Percentiles rank a stretch among this genome's conserved stretches.
phyloP scores from a whole-genome alignment of 2,113 vertebrate species.

The Sylvicapra grimmia region DNA sequence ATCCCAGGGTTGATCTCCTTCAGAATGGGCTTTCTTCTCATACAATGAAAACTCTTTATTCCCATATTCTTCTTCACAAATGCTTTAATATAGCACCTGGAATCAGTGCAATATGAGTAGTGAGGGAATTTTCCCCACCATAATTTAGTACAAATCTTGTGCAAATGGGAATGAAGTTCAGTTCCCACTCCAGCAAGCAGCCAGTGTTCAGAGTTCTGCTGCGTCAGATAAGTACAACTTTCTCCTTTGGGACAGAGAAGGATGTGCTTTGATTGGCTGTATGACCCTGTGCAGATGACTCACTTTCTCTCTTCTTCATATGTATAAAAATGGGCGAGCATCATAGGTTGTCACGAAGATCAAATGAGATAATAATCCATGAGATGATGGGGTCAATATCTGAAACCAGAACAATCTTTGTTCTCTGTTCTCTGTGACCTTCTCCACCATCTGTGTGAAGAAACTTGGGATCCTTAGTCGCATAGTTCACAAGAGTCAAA shows the following conservation, averaged over 20 bases:
- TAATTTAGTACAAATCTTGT: background rate
- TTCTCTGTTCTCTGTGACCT: background rate
- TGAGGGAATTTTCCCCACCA: background rate
- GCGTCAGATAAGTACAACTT: rapidly evolving
- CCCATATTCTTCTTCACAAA: background rate
- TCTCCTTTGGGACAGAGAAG: rapidly evolving
- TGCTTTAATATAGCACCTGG: background rate
- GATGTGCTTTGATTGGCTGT: too few species aligned
- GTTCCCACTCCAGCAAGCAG: background rate
- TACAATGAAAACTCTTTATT: background rate
- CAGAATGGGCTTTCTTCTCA: background rate
- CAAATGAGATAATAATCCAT: background rate
- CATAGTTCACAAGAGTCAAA: background rate
- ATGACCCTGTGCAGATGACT: background rate
- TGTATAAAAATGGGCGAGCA: background rate
- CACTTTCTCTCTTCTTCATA: background rate
- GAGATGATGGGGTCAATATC: background rate
- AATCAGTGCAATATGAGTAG: background rate
- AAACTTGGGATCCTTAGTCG: background rate
- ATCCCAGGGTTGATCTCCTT: too few species aligned
- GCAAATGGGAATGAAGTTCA: background rate
- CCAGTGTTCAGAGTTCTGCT: background rate
- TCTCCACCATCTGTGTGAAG: background rate
- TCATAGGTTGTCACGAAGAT: background rate
- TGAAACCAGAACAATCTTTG: background rate